Percentiles rank a stretch among this genome's conserved stretches.
Evolutionary conservation across 92 coral and sea anemone species (phyloP).

Genomic region (Scolanthus callimorphus): DNA sequence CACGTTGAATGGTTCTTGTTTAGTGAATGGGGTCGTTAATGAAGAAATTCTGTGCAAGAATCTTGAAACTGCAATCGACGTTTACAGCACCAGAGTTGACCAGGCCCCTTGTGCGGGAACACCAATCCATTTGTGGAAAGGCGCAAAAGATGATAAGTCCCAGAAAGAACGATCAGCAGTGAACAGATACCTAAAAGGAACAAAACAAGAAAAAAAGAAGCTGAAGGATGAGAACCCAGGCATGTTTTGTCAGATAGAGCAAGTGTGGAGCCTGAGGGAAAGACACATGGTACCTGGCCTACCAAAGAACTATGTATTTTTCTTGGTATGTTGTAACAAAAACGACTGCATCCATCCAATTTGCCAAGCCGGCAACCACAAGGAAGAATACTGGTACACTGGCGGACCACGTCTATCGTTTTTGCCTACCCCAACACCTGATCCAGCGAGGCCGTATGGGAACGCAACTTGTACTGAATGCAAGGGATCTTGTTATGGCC

Average conservation of each 20-base stretch:
- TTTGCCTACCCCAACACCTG: too few species aligned
- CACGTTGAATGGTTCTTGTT: too few species aligned
- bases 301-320: constrained; percentile 32
- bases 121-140: constrained; percentile 42
- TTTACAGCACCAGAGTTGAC: constrained; percentile 39
- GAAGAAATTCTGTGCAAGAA: constrained; percentile 40
- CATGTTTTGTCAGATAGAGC: constrained; percentile 32
- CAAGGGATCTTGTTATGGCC: too few species aligned
- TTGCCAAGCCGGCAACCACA: constrained; percentile 13
- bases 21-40: constrained; percentile 39
- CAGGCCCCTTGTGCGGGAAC: constrained; percentile 51
- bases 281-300: constrained; percentile 39
- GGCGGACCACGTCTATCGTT: constrained; percentile 32
- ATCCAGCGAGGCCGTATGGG: too few species aligned
- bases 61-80: constrained; percentile 47
- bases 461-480: too few species aligned
- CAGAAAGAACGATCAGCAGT: constrained; percentile 46
- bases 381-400: constrained; percentile 20
- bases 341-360: constrained; percentile 32
- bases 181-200: constrained; percentile 42
- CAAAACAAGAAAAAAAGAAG: constrained; percentile 18
- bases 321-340: constrained; percentile 30
- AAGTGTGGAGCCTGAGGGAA: constrained; percentile 39
- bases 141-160: constrained; percentile 36
- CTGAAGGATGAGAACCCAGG: constrained; percentile 26